These are phyloP conservation scores for Eleutherodactylus coqui DNA, from an alignment of 2,797 vertebrate genomes.

Conservation along the genomic window DNA sequence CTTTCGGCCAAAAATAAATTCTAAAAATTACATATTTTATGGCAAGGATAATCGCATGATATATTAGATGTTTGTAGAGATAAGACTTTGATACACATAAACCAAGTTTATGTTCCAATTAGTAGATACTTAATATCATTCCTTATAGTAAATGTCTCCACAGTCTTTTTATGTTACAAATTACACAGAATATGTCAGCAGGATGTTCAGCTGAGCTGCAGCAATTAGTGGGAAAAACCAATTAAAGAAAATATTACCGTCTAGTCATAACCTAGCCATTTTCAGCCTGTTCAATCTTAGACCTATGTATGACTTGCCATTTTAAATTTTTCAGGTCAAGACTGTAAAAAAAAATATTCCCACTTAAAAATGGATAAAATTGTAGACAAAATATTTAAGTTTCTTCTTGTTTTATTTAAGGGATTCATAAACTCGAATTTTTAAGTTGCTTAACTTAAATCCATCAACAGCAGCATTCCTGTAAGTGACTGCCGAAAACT, in stretches of 20 bases:
- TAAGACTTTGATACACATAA: background rate
- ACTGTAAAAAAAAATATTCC: background rate
- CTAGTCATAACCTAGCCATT: background rate
- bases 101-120: constrained; percentile 9
- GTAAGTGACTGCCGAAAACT: no score
- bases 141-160: constrained; percentile 29
- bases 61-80: background rate
- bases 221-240: constrained; percentile 45
- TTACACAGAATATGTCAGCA: constrained; percentile 15
- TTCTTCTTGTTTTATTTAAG: background rate
- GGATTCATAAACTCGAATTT: no score
- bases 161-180: background rate
- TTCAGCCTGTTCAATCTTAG: background rate
- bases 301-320: background rate
- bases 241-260: constrained; percentile 38
- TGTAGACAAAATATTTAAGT: background rate
- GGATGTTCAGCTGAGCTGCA: background rate
- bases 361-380: background rate
- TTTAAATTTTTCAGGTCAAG: background rate
- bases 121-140: background rate
- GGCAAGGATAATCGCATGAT: background rate
- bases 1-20: no score
- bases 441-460: no score
- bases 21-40: no score
- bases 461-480: no score